A percentile compares a stretch with the other conserved stretches of the same genome.
Evolutionary conservation across 2,888 invertebrate genomes (phyloP).

Genomic region (Dynastes grantii): DNA sequence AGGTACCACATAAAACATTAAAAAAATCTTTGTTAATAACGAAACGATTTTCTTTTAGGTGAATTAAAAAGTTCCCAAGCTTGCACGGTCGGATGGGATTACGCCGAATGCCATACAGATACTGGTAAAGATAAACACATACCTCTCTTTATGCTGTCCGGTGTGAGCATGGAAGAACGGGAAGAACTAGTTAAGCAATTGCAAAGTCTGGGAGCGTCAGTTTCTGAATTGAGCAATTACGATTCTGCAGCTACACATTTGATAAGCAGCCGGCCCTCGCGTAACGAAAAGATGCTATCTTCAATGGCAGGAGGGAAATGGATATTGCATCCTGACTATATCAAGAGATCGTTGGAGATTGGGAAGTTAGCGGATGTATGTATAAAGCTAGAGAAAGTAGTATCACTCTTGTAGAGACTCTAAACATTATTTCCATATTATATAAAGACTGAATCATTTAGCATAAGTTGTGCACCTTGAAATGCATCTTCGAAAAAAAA

Average conservation of each 20-base stretch:
- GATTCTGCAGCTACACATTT: conserved; percentile 83
- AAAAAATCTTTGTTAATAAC: background rate
- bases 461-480: too few species aligned
- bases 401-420: too few species aligned
- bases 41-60: conserved; percentile 42
- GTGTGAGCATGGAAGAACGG: conserved; percentile 60
- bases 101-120: conserved; percentile 13
- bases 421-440: too few species aligned
- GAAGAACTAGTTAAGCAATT: conserved; percentile 58
- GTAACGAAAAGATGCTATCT: conserved; percentile 91
- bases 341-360: conserved; percentile 77
- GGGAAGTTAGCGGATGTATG: conserved; percentile 79
- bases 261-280: conserved; percentile 80
- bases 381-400: conserved; percentile 38
- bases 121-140: background rate
- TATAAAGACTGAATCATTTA: too few species aligned
- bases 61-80: conserved; percentile 73
- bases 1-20: conserved; percentile 51
- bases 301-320: conserved; percentile 92
- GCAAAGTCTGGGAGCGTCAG: conserved; percentile 74
- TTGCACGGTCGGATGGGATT: conserved; percentile 82
- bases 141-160: conserved; percentile 65
- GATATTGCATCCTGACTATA: conserved; percentile 87
- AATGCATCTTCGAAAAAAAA: too few species aligned
- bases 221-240: conserved; percentile 74